phyloP scores from a whole-genome alignment of 2,888 invertebrate species.

The Linyphia triangularis region DNA sequence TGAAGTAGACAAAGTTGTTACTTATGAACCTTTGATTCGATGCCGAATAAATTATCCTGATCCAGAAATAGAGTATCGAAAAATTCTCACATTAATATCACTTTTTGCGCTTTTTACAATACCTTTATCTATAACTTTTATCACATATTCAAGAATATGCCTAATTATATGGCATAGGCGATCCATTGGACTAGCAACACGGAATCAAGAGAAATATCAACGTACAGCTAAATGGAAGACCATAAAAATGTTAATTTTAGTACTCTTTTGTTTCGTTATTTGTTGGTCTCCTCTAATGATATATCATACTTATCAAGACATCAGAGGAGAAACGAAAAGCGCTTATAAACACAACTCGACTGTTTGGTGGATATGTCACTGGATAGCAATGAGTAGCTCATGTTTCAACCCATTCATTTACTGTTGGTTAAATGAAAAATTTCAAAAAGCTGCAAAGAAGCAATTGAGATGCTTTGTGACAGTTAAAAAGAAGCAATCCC shows the following conservation, averaged over 20 bases:
- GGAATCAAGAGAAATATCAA: constrained; percentile 79
- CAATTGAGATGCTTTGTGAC: constrained; percentile 76
- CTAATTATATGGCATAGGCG: constrained; percentile 79
- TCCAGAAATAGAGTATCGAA: constrained; percentile 37
- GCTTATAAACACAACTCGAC: constrained; percentile 79
- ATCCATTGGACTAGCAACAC: constrained; percentile 80
- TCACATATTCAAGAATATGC: constrained; percentile 80
- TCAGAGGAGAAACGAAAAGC: constrained; percentile 77
- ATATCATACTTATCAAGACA: constrained; percentile 80
- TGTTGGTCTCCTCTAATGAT: constrained; percentile 82
- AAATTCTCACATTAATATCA: constrained; percentile 77
- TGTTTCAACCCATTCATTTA: constrained; percentile 82
- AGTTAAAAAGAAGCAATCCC: background rate
- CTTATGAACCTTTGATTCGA: constrained; percentile 31
- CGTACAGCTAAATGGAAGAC: constrained; percentile 80
- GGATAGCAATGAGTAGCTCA: constrained; percentile 81
- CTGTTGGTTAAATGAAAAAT: constrained; percentile 81
- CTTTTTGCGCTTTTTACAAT: constrained; percentile 80
- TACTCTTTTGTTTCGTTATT: constrained; percentile 80
- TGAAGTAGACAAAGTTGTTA: background rate
- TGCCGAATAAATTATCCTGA: constrained; percentile 65
- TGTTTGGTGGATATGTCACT: constrained; percentile 80
- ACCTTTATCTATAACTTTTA: constrained; percentile 80
- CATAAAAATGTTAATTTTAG: constrained; percentile 81
- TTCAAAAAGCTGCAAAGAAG: constrained; percentile 79